Evolutionary conservation across 2,888 invertebrate species (phyloP).

Genomic region (Maniola hyperantus): DNA sequence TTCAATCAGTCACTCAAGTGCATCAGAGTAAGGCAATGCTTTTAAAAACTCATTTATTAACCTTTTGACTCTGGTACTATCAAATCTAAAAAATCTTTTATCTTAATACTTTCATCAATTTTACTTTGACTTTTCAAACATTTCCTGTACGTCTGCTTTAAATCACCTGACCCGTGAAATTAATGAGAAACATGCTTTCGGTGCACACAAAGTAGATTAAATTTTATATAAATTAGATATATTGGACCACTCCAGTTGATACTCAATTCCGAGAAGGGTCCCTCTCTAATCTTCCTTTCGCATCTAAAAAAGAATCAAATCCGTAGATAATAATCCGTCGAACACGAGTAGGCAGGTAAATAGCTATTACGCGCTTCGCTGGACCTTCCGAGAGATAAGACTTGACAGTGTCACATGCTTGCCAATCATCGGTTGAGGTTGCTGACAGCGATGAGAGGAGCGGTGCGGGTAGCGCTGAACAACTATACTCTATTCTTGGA

Average conservation of each 20-base stretch:
- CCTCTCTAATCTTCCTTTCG: slow-evolving; percentile 61
- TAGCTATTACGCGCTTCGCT: slow-evolving; percentile 79
- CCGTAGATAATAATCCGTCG: slow-evolving; percentile 66
- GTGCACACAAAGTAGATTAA: slow-evolving; percentile 26
- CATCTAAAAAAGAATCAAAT: slow-evolving; percentile 69
- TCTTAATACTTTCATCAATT: not conserved
- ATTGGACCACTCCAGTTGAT: slow-evolving; percentile 36
- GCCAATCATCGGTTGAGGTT: slow-evolving; percentile 35
- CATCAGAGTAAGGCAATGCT: not conserved
- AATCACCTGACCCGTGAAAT: slow-evolving; percentile 19
- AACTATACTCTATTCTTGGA: too few relatives aligned
- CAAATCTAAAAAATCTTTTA: not conserved
- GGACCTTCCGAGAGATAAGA: slow-evolving; percentile 66
- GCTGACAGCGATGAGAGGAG: not conserved
- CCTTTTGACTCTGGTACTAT: not conserved
- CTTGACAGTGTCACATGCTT: slow-evolving; percentile 61
- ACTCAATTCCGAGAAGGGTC: slow-evolving; percentile 42
- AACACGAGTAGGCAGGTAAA: slow-evolving; percentile 70
- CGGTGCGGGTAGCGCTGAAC: slow-evolving; percentile 26
- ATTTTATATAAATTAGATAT: slow-evolving; percentile 33
- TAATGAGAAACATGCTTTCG: slow-evolving; percentile 22
- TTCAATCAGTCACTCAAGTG: too few relatives aligned
- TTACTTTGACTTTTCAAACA: slow-evolving; percentile 4
- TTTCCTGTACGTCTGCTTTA: not conserved
- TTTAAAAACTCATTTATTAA: not conserved